Evolutionary conservation across 2,113 vertebrate genomes (phyloP).

Genomic region (Phalacrocorax aristotelis): DNA sequence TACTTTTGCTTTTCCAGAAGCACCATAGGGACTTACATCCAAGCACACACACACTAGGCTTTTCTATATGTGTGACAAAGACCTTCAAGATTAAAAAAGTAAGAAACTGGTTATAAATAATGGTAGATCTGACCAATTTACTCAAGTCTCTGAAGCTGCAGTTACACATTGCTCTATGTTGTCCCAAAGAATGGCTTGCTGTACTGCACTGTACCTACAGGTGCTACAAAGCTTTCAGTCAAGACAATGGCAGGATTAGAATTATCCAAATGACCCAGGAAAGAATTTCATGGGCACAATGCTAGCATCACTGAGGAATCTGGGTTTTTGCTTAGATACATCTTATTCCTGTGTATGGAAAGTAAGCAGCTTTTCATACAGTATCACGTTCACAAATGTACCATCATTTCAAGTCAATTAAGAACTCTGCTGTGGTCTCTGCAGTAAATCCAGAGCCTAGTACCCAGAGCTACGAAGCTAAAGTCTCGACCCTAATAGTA

Average conservation of each 20-base stretch:
- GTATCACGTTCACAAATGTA: neutral
- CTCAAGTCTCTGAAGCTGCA: conserved; percentile 40
- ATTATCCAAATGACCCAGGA: neutral
- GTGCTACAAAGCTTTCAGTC: conserved; percentile 36
- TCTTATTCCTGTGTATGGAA: neutral
- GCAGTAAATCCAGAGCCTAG: neutral
- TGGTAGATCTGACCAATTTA: conserved; percentile 24
- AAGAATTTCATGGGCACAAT: neutral
- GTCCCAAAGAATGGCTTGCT: conserved; percentile 16
- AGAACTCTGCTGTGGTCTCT: neutral
- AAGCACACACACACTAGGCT: conserved; percentile 45
- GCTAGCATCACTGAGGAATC: neutral
- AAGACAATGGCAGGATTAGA: conserved; percentile 33
- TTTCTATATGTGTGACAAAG: conserved; percentile 10
- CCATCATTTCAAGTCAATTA: neutral
- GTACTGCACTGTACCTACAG: neutral
- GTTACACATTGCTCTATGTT: neutral
- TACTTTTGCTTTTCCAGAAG: conserved; percentile 48
- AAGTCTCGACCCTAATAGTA: neutral
- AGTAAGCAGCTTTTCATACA: neutral
- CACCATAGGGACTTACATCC: conserved; percentile 27
- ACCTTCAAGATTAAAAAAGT: conserved; percentile 28
- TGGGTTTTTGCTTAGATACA: neutral
- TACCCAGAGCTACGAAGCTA: neutral
- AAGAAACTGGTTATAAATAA: neutral